Conservation (phyloP, 2,888 invertebrate species). For the Luffia ferchaultella region DNA sequence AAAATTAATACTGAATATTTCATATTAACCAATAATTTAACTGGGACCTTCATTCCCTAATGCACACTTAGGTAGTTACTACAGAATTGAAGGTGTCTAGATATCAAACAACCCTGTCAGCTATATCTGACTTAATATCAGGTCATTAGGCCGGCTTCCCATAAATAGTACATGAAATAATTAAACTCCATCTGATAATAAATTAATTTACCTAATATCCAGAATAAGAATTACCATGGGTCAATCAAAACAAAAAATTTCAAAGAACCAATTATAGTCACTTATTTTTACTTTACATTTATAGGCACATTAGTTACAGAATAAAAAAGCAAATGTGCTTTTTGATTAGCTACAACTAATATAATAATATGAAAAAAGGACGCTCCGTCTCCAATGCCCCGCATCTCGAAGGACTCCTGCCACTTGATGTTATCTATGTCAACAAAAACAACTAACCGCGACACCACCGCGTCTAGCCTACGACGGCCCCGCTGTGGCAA, state of each 20-base stretch:
- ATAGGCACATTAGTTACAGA: slow-evolving; percentile 64
- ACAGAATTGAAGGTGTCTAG: slow-evolving; percentile 35
- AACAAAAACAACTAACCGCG: slow-evolving; percentile 46
- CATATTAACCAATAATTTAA: slow-evolving; percentile 24
- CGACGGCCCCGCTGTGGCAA: background rate
- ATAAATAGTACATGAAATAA: slow-evolving; percentile 22
- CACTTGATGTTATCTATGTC: slow-evolving; percentile 36
- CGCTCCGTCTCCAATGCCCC: slow-evolving; percentile 49
- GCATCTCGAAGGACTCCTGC: slow-evolving; percentile 49
- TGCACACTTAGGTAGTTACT: slow-evolving; percentile 17
- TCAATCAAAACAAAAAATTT: slow-evolving; percentile 41
- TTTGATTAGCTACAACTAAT: slow-evolving; percentile 54
- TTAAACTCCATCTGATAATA: background rate
- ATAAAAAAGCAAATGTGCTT: slow-evolving; percentile 59
- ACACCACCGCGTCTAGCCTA: slow-evolving; percentile 42
- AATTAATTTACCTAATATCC: background rate
- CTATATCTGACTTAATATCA: slow-evolving; percentile 37
- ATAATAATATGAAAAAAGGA: slow-evolving; percentile 35
- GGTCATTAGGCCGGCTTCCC: slow-evolving; percentile 45
- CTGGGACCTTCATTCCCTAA: slow-evolving; percentile 28
- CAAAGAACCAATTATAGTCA: slow-evolving; percentile 47
- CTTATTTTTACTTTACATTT: slow-evolving; percentile 60
- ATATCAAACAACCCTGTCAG: slow-evolving; percentile 34
- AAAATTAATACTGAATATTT: slow-evolving; percentile 58
- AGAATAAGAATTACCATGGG: slow-evolving; percentile 23